Percentiles rank a stretch among this genome's conserved stretches.
These are phyloP conservation scores for Casuarius casuarius DNA, from an alignment of 2,113 vertebrate species.

Conservation along the genomic window DNA sequence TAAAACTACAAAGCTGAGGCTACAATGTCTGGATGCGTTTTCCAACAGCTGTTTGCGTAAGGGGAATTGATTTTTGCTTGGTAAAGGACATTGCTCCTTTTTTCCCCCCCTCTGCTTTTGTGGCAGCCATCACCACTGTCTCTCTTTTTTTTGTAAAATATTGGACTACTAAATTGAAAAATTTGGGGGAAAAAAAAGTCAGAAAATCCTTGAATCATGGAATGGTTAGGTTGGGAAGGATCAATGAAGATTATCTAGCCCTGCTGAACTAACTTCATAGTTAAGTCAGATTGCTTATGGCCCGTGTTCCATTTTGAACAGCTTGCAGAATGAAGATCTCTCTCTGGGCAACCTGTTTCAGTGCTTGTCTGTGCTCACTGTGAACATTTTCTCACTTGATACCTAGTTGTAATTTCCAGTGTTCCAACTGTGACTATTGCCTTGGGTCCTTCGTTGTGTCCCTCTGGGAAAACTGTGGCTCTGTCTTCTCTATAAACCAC, in stretches of 20 bases:
- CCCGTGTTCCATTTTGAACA: background rate
- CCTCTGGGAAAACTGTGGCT: background rate
- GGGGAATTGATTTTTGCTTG: background rate
- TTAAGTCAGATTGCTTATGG: background rate
- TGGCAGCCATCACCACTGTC: background rate
- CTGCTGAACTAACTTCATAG: background rate
- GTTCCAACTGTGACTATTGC: background rate
- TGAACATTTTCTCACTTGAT: background rate
- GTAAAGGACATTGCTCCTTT: rapidly evolving
- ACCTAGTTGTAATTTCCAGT: background rate
- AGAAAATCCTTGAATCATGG: background rate
- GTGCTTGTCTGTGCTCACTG: background rate
- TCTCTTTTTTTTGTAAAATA: background rate
- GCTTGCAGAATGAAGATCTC: background rate
- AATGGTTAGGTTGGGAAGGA: background rate
- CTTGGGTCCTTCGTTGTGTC: background rate
- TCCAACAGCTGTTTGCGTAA: background rate
- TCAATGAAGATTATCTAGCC: background rate
- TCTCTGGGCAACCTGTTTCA: background rate
- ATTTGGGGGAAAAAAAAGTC: background rate
- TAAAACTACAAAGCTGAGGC: background rate
- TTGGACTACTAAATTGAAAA: background rate
- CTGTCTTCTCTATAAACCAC: background rate
- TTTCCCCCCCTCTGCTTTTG: background rate
- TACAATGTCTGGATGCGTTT: background rate